Conservation (phyloP, 92 coral and sea anemone species). For the Ricordea florida region DNA sequence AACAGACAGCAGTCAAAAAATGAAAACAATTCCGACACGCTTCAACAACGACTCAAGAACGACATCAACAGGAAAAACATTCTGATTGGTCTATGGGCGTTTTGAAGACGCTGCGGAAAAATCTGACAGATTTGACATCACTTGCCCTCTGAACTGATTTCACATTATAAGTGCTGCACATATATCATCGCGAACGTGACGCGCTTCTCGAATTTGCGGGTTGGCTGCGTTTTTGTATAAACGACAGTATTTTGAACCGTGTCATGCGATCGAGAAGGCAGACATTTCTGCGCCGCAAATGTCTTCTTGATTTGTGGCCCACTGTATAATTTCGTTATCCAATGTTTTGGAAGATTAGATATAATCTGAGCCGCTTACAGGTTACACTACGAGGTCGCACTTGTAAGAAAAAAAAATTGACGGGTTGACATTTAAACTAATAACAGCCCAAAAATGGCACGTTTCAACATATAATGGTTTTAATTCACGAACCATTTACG, state of each 20-base stretch:
- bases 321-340: neutral
- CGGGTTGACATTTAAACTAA: too few species aligned
- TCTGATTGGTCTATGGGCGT: conserved; percentile 20
- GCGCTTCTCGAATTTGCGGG: neutral
- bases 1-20: conserved; percentile 13
- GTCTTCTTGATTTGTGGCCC: too few species aligned
- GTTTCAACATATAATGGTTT: too few species aligned
- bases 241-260: neutral
- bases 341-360: neutral
- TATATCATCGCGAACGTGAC: neutral
- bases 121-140: conserved; percentile 18
- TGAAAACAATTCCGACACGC: conserved; percentile 46
- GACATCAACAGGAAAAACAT: neutral
- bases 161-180: neutral
- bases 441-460: too few species aligned
- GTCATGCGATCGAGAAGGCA: too few species aligned
- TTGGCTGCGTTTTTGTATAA: neutral
- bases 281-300: too few species aligned
- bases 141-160: too few species aligned
- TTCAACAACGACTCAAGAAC: conserved; percentile 29
- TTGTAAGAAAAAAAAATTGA: too few species aligned
- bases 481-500: too few species aligned
- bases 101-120: conserved; percentile 11
- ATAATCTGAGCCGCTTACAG: too few species aligned
- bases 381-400: too few species aligned